These are phyloP conservation scores for Sitodiplosis mosellana DNA, from an alignment of 1,140 invertebrate species.

Conservation along the genomic window DNA sequence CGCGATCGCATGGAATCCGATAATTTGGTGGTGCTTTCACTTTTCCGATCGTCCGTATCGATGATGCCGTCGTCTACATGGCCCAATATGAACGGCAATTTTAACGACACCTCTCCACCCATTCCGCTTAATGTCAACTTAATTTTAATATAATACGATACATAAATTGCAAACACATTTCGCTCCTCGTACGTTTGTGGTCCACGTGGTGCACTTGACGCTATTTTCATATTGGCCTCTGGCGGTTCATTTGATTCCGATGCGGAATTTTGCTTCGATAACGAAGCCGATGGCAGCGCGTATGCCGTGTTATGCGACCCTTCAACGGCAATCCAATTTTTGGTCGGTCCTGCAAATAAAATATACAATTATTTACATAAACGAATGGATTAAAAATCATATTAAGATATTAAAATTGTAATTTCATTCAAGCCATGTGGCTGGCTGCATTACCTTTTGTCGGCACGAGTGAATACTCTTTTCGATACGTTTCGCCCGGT, in stretches of 20 bases:
- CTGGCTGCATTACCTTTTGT: constrained; percentile 31
- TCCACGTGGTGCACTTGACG: constrained; percentile 4
- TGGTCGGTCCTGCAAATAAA: constrained; percentile 3
- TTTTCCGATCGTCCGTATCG: neutral
- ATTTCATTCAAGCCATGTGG: too few species aligned
- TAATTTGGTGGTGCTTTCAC: neutral
- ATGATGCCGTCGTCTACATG: constrained; percentile 2
- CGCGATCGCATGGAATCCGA: neutral
- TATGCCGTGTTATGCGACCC: neutral
- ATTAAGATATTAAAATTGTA: too few species aligned
- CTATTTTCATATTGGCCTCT: constrained; percentile 2
- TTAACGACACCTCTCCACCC: constrained; percentile 51
- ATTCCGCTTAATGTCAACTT: constrained; percentile 53
- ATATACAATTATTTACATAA: too few species aligned
- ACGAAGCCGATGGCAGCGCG: neutral
- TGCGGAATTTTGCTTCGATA: neutral
- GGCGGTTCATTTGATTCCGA: neutral
- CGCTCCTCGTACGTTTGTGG: constrained; percentile 36
- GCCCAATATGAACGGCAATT: constrained; percentile 49
- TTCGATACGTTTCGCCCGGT: constrained; percentile 34
- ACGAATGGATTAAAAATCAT: too few species aligned
- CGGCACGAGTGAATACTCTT: constrained; percentile 41
- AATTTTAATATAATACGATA: constrained; percentile 70
- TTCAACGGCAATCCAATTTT: constrained; percentile 7
- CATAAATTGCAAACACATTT: constrained; percentile 69